phyloP scores from a whole-genome alignment of 2,113 vertebrate genomes.

The Tetraodon nigroviridis region DNA sequence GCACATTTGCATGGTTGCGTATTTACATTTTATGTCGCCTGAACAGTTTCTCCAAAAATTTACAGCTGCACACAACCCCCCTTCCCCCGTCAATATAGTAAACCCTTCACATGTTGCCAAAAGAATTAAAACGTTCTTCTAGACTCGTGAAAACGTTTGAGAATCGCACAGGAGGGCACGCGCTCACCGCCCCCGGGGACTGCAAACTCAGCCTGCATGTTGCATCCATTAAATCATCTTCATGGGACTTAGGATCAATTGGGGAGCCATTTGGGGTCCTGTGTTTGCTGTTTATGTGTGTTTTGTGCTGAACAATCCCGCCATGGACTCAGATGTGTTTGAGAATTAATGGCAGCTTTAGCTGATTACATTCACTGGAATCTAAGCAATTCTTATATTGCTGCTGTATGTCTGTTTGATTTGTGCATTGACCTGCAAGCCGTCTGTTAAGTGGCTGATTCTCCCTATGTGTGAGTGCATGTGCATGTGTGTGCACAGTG shows the following conservation, averaged over 20 bases:
- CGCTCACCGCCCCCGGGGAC: background rate
- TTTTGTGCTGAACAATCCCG: constrained; percentile 27
- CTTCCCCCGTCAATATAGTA: too few relatives aligned
- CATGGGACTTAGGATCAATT: constrained; percentile 41
- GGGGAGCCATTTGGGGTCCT: constrained; percentile 33
- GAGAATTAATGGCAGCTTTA: constrained; percentile 50
- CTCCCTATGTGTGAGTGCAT: constrained; percentile 33
- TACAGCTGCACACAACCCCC: constrained; percentile 41
- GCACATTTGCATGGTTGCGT: constrained; percentile 4
- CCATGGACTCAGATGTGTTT: constrained; percentile 42
- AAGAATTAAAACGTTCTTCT: background rate
- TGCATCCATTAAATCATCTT: constrained; percentile 47
- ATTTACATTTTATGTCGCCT: constrained; percentile 20
- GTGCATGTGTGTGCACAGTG: constrained; percentile 20
- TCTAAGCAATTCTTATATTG: constrained; percentile 52
- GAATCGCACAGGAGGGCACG: background rate
- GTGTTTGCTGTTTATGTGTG: constrained; percentile 29
- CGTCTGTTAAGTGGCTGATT: constrained; percentile 65
- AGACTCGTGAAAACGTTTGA: too few relatives aligned
- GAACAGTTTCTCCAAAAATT: constrained; percentile 37
- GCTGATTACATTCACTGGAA: constrained; percentile 48
- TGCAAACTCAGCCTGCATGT: constrained; percentile 23
- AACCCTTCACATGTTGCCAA: background rate
- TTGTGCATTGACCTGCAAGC: constrained; percentile 69
- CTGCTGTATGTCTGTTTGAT: constrained; percentile 68